Conservation (phyloP, 1,140 invertebrate species). For the Fopius arisanus region DNA sequence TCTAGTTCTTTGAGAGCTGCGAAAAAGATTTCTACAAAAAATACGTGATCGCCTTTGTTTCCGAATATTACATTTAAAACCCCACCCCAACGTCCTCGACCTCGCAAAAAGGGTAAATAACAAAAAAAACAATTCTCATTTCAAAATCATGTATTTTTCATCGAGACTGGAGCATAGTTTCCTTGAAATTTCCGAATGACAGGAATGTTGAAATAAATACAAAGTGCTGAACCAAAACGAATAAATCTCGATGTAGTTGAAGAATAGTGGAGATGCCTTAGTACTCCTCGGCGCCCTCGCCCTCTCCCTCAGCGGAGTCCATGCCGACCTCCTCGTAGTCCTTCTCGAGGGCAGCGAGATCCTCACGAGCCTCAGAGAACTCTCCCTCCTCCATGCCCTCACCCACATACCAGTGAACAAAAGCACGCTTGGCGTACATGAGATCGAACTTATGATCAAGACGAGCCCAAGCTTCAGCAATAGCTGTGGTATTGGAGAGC, state of each 20-base stretch:
- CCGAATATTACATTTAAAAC: too few relatives aligned
- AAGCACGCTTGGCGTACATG: conserved; percentile 30
- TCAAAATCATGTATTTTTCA: conserved; percentile 13
- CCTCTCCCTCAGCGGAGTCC: conserved; percentile 30
- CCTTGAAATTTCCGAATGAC: neutral
- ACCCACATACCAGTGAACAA: conserved; percentile 30
- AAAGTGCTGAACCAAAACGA: neutral
- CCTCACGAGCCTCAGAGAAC: conserved; percentile 29
- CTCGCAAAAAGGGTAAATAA: neutral
- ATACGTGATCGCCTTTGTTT: too few relatives aligned
- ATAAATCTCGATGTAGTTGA: neutral
- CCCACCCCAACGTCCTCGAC: too few relatives aligned
- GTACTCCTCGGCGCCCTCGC: conserved; percentile 29
- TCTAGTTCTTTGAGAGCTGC: too few relatives aligned
- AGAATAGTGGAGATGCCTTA: neutral
- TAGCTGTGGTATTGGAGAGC: conserved; percentile 28
- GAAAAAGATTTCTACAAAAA: too few relatives aligned
- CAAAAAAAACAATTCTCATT: neutral
- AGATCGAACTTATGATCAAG: conserved; percentile 32
- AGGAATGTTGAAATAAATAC: neutral
- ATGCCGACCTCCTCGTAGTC: conserved; percentile 31
- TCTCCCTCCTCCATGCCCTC: conserved; percentile 33
- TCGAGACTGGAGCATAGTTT: neutral
- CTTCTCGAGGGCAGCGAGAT: conserved; percentile 29
- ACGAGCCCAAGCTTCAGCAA: conserved; percentile 29